Percentiles rank a stretch among this genome's conserved stretches.
phyloP scores from a whole-genome alignment of 2,888 invertebrate species.

The Temnothorax ravouxi region DNA sequence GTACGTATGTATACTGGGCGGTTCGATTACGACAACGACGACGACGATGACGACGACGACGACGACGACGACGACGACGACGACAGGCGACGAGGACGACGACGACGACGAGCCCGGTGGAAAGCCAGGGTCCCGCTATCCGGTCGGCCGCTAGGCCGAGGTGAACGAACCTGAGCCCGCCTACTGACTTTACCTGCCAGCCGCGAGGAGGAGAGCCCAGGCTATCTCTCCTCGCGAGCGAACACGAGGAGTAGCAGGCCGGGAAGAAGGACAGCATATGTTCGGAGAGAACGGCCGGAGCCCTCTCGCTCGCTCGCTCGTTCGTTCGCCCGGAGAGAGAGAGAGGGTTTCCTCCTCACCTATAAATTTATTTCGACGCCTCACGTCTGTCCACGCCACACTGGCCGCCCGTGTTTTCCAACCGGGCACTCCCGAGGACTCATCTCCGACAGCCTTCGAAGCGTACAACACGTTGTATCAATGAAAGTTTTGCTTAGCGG shows the following conservation, averaged over 20 bases:
- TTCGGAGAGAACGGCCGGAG: constrained; percentile 20
- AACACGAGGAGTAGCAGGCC: constrained; percentile 41
- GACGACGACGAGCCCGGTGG: constrained; percentile 78
- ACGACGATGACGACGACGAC: not conserved
- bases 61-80: not conserved
- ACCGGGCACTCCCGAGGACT: not conserved
- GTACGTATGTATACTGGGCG: not conserved
- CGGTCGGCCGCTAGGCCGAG: constrained; percentile 86
- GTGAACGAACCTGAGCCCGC: constrained; percentile 85
- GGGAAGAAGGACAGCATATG: constrained; percentile 27
- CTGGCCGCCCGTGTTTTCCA: constrained; percentile 23
- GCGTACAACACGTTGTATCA: not conserved
- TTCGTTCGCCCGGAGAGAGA: not conserved
- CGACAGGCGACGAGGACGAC: not conserved
- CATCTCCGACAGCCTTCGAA: not conserved
- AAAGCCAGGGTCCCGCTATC: constrained; percentile 86
- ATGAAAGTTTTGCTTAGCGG: constrained; percentile 8
- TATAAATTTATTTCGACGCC: constrained; percentile 49
- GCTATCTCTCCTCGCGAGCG: constrained; percentile 56
- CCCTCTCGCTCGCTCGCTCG: constrained; percentile 28
- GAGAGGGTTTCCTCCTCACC: constrained; percentile 33
- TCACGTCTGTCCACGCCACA: constrained; percentile 11
- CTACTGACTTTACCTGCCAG: constrained; percentile 85
- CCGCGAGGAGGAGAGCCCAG: constrained; percentile 71
- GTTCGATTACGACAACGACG: constrained; percentile 1